These are phyloP conservation scores for Parambassis ranga DNA, from an alignment of 2,797 vertebrate species.

Conservation along the genomic window DNA sequence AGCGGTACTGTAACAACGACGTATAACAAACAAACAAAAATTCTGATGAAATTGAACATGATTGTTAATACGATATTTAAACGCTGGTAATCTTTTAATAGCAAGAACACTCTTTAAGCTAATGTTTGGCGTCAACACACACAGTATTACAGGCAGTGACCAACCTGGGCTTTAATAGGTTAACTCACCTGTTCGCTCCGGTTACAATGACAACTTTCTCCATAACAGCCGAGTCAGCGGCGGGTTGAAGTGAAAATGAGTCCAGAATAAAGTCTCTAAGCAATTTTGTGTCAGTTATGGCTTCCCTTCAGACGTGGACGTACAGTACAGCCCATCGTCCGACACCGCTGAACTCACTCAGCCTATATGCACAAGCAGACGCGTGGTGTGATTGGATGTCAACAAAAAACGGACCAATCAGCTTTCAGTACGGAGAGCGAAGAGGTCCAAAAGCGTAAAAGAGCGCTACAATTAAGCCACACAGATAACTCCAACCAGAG, in stretches of 20 bases:
- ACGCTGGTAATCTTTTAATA: background rate
- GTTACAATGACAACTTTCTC: conserved; percentile 86
- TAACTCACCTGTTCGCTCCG: conserved; percentile 89
- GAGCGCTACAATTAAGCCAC: conserved; percentile 5
- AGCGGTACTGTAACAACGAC: no score
- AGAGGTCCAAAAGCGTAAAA: background rate
- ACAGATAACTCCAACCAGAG: no score
- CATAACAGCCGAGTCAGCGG: conserved; percentile 43
- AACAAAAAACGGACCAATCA: conserved; percentile 64
- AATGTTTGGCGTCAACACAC: no score
- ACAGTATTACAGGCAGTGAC: no score
- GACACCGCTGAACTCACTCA: conserved; percentile 6
- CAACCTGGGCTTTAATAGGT: no score
- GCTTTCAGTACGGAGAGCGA: conserved; percentile 35
- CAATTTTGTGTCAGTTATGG: accelerated
- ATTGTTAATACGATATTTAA: no score
- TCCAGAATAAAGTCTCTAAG: accelerated
- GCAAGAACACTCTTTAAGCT: background rate
- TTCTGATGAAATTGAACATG: no score
- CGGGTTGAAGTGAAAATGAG: background rate
- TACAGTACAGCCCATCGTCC: conserved; percentile 37
- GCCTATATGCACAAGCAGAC: conserved; percentile 33
- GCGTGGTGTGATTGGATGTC: conserved; percentile 71
- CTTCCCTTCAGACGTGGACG: accelerated
- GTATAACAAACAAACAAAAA: no score